These are phyloP conservation scores for Metaphire vulgaris DNA, from an alignment of 1,140 invertebrate genomes.

Conservation along the genomic window DNA sequence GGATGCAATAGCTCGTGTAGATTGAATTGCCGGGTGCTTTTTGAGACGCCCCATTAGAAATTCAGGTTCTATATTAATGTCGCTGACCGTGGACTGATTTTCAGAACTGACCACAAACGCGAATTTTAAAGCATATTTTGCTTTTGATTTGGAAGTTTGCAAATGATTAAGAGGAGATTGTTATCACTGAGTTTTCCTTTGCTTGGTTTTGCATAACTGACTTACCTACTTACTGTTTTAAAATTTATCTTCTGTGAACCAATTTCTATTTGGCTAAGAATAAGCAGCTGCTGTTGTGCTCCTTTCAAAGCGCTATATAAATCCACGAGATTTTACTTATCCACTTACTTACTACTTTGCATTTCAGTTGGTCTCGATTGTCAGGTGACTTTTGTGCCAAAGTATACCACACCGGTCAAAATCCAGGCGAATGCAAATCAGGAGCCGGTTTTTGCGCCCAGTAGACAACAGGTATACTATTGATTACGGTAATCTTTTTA, in stretches of 20 bases:
- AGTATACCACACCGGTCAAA: background rate
- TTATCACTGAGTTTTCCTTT: too few relatives aligned
- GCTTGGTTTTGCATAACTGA: background rate
- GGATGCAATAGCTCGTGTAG: too few relatives aligned
- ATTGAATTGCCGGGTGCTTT: too few relatives aligned
- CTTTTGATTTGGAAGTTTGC: too few relatives aligned
- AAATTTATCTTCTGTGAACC: background rate
- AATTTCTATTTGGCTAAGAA: background rate
- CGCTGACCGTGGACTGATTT: too few relatives aligned
- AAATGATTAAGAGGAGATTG: too few relatives aligned
- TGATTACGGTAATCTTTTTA: background rate
- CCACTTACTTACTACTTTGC: too few relatives aligned
- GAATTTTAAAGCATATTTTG: too few relatives aligned
- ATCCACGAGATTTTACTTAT: too few relatives aligned
- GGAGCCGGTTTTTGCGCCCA: background rate
- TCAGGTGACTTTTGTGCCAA: background rate
- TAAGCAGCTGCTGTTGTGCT: background rate
- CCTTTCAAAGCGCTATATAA: background rate
- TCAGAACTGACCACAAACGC: too few relatives aligned
- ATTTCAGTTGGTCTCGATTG: background rate
- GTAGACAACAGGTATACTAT: background rate
- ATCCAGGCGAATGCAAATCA: background rate
- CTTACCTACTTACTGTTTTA: background rate
- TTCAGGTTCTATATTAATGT: too few relatives aligned
- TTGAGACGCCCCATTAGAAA: too few relatives aligned